Percentiles rank a stretch among this genome's conserved stretches.
Conservation (phyloP, 2,888 invertebrate species). For the Cryptus viduatorius region DNA sequence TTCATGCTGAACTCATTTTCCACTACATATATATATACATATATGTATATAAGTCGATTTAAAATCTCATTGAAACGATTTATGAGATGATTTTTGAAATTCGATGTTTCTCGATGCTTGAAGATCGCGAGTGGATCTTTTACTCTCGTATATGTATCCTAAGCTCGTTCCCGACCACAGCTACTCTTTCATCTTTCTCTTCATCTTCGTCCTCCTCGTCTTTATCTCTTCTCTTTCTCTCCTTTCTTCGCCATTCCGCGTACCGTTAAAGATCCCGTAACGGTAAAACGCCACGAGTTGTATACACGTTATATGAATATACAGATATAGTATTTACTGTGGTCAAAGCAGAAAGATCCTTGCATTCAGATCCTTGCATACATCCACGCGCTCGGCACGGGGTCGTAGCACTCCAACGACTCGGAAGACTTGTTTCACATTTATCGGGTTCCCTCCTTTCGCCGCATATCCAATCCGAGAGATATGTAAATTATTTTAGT, state of each 20-base stretch:
- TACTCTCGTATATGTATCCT: constrained; percentile 11
- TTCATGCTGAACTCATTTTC: constrained; percentile 37
- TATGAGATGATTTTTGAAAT: not conserved
- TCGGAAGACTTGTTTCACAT: constrained; percentile 12
- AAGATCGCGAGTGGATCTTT: constrained; percentile 1
- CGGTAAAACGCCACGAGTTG: constrained; percentile 71
- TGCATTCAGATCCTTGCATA: constrained; percentile 74
- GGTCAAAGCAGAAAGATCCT: constrained; percentile 71
- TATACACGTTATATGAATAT: constrained; percentile 1
- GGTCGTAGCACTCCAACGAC: constrained; percentile 43
- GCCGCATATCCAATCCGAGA: no score
- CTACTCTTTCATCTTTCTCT: constrained; percentile 18
- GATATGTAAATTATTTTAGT: no score
- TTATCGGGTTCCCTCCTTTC: not conserved
- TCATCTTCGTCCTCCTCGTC: not conserved
- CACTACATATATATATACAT: not conserved
- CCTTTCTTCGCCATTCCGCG: constrained; percentile 71
- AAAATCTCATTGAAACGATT: not conserved
- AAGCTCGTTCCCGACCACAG: constrained; percentile 18
- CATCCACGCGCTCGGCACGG: constrained; percentile 50
- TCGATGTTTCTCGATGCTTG: not conserved
- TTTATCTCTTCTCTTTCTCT: constrained; percentile 18
- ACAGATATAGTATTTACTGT: constrained; percentile 9
- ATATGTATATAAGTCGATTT: constrained; percentile 14
- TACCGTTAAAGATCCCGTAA: constrained; percentile 80